Evolutionary conservation across 2,888 invertebrate species (phyloP), one percentile per base, ranked within the genome.

Genomic region (Osmoderma eremita): DNA sequence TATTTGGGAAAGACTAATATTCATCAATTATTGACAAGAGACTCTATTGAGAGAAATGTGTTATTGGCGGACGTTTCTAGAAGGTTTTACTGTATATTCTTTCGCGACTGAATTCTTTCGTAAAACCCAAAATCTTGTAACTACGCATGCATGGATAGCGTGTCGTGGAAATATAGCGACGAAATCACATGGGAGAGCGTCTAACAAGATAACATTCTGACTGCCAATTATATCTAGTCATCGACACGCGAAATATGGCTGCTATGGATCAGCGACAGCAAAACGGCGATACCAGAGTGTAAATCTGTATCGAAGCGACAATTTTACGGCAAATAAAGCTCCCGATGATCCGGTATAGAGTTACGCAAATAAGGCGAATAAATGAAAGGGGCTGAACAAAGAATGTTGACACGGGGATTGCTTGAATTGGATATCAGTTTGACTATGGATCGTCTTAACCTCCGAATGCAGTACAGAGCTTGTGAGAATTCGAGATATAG

Each of bases 191-290:
- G 54, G 36, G 54, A 56, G 13, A 2, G 5, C 36, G 39, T 39
- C 54, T 56, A 56, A 56, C 54, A 20, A 56, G 54, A 39, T 56
- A 20, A 45, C 15, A 20, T 17, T 5, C 20, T 39, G 18, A 13
- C 39, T 39, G 36, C 38, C 39, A 38, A 56, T 56, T 36, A 36
- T 39, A 39, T 39, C 18, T 15, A 38, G 54, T 56, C 36, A 56
- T 56, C 45, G 68, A 67, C 53, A 68, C 70, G 70, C 62, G 45
- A 70, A 70, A 70, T 70, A 70, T 68, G 58, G 50, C 63, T 49
- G 67, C 56, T 62, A 68, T 70, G 62, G 61, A 53, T 70, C 68
- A 70, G 49, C n/a, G n/a, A n/a, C n/a, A n/a, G n/a, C n/a, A n/a
- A n/a, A n/a, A n/a, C n/a, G n/a, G n/a, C n/a, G n/a, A n/a, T 65